Evolutionary conservation across 2,797 vertebrate species (phyloP), one percentile per base, ranked within the genome.

Genomic region (Melanotaenia parkinsoni): DNA sequence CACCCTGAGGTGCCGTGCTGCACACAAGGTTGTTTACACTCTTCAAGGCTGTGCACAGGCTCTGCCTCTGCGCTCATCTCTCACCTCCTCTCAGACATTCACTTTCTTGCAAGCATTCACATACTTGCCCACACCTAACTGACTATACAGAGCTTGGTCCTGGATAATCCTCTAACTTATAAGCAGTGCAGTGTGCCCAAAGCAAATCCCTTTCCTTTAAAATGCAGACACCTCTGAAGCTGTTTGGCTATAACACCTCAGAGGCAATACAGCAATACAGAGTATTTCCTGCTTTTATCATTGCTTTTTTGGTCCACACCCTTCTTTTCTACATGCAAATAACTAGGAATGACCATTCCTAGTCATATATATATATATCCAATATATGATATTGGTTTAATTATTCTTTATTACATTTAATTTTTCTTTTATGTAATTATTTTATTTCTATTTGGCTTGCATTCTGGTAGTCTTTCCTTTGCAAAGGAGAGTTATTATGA

Each of bases 1-100:
- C 86, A 80, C 84, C 91, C 89, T 1, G 78, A 83, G 89, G 90
- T 89, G 32, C 79, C 78, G 72, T 75, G 82, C 84, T 76, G 82
- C 88, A 89, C 81, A 85, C 86, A 87, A 86, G 88, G 74, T 91
- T 91, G 90, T 92, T 91, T 91, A 92, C 90, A 85, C 77, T 79
- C 81, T 76, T 80, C 60, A 63, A 83, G 85, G 72, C 78, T 83
- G 78, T 83, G 86, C 76, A 77, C 74, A 72, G 65, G 69, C 82
- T 79, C 58, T 81, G 77, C 68, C 72, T 72, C 72, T 68, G 72
- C 83, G 65, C 70, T 72, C 68, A 68, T 84, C 74, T 72, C 83
- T 82, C 81, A 83, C 76, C 26, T 35, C n/a, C 50, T 76, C 77
- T 69, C 66, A 75, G 74, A 81, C 83, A 62, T 72, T 72, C 81